These are phyloP conservation scores for Frieseomelitta varia DNA, from an alignment of 1,140 invertebrate genomes.

Conservation along the genomic window DNA sequence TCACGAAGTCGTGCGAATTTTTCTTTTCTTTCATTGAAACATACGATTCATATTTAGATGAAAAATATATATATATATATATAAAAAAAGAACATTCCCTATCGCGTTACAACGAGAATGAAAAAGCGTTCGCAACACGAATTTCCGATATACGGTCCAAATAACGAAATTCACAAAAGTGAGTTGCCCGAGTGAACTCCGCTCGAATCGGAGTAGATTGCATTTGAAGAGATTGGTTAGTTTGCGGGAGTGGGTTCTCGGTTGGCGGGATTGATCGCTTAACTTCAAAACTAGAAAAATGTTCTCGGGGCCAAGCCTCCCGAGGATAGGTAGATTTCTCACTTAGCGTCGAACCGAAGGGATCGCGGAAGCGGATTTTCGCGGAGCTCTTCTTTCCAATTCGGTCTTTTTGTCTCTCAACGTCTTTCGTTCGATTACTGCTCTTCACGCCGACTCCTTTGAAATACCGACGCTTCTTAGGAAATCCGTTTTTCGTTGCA, in stretches of 20 bases:
- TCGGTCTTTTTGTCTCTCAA: slow-evolving; percentile 1
- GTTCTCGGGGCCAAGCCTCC: not conserved
- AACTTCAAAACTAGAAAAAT: not conserved
- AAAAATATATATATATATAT: no score
- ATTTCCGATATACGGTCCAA: not conserved
- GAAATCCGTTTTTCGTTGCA: slow-evolving; percentile 37
- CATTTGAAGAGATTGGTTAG: not conserved
- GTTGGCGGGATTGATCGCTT: not conserved
- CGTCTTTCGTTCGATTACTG: slow-evolving; percentile 24
- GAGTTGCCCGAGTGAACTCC: not conserved
- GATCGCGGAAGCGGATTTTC: slow-evolving; percentile 12
- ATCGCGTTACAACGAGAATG: not conserved
- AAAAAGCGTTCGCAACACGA: not conserved
- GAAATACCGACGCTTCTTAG: not conserved
- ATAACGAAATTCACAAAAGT: not conserved
- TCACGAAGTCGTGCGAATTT: not conserved
- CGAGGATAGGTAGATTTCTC: slow-evolving; percentile 1
- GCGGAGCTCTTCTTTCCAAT: not conserved
- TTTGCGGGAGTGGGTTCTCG: not conserved
- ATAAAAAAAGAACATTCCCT: not conserved
- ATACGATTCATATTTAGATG: no score
- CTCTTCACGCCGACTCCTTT: not conserved
- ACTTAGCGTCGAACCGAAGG: not conserved
- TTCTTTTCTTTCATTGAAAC: not conserved
- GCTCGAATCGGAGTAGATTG: not conserved